Conservation (phyloP, 1,140 invertebrate genomes). For the Arctopsyche grandis region DNA sequence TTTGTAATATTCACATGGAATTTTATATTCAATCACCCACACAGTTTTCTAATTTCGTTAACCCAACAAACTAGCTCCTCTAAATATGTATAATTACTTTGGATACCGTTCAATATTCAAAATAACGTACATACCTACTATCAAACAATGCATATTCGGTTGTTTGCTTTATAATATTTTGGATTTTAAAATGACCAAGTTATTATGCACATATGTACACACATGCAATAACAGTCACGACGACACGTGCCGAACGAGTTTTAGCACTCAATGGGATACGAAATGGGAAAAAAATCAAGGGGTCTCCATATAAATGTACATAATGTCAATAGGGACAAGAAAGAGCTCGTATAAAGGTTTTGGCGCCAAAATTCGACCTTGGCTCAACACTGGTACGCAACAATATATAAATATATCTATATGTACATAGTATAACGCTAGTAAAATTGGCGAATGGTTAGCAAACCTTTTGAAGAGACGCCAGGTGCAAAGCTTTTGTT, state of each 20-base stretch:
- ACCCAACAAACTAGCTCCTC: no score
- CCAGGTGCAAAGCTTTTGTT: conserved; percentile 15
- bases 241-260: conserved; percentile 16
- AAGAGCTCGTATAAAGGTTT: background rate
- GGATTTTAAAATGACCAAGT: no score
- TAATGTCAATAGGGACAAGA: background rate
- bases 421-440: background rate
- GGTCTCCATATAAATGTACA: background rate
- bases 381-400: background rate
- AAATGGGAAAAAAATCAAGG: conserved; percentile 6
- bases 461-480: conserved; percentile 1
- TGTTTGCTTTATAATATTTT: no score
- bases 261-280: background rate
- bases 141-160: no score
- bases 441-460: background rate
- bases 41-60: no score
- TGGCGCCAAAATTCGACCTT: conserved; percentile 20
- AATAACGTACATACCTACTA: background rate
- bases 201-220: no score
- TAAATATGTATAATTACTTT: no score
- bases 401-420: background rate
- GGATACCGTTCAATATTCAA: background rate
- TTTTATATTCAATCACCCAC: no score
- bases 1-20: no score
- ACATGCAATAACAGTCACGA: no score